Conservation (phyloP, 2,888 invertebrate species). For the Orthosia cruda region DNA sequence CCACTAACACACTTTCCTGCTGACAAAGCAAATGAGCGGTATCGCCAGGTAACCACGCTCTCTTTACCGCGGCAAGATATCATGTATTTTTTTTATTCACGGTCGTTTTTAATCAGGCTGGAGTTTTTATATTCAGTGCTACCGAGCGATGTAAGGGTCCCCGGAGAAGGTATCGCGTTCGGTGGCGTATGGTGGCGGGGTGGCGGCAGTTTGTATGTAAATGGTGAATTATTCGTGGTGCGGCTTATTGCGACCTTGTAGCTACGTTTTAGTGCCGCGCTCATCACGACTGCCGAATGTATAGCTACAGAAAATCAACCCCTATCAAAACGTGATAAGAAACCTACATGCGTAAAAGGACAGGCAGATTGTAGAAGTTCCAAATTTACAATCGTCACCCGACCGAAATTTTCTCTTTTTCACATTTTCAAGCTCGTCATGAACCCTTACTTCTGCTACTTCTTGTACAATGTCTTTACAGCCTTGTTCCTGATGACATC, state of each 20-base stretch:
- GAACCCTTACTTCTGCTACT: constrained; percentile 14
- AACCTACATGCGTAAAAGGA: not conserved
- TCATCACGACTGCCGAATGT: constrained; percentile 44
- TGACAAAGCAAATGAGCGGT: constrained; percentile 62
- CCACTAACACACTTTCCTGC: constrained; percentile 57
- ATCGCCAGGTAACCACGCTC: constrained; percentile 52
- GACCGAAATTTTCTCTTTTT: not conserved
- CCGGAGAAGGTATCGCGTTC: constrained; percentile 52
- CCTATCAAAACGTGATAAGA: constrained; percentile 23
- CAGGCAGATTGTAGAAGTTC: constrained; percentile 8
- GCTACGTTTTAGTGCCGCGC: constrained; percentile 63
- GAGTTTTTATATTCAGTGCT: constrained; percentile 61
- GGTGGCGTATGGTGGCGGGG: constrained; percentile 54
- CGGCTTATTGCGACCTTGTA: constrained; percentile 67
- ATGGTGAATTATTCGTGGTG: constrained; percentile 77
- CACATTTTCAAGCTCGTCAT: not conserved
- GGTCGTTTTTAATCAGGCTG: constrained; percentile 59
- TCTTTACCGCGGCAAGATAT: constrained; percentile 34
- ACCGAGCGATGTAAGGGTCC: constrained; percentile 57
- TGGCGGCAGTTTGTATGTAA: constrained; percentile 81
- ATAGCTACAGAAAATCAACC: constrained; percentile 16
- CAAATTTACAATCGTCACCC: not conserved
- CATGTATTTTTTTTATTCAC: constrained; percentile 50
- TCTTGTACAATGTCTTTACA: not conserved
- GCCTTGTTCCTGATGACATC: constrained; percentile 12